A percentile compares a stretch with the other conserved stretches of the same genome.
phyloP scores from a whole-genome alignment of 2,797 vertebrate species.

The Setipinna tenuifilis region DNA sequence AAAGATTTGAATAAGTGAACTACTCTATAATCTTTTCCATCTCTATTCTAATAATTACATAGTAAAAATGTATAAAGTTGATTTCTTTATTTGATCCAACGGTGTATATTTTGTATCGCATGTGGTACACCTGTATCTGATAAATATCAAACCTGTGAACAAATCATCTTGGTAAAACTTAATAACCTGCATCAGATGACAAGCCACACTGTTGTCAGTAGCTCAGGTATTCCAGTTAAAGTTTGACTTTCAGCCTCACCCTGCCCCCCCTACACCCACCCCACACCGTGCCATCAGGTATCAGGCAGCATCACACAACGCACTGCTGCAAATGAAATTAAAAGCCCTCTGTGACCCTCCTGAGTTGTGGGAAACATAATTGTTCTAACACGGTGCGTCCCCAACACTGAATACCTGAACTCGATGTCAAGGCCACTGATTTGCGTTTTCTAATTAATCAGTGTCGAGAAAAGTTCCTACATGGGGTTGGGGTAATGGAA shows the following conservation, averaged over 20 bases:
- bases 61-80: too few species aligned
- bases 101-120: too few species aligned
- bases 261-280: background rate
- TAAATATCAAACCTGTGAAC: background rate
- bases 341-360: background rate
- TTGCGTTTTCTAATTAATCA: conserved; percentile 3
- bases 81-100: too few species aligned
- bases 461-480: conserved; percentile 5
- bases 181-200: background rate
- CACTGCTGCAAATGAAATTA: background rate
- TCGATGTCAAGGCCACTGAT: background rate
- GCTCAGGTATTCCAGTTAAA: background rate
- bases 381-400: background rate
- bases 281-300: background rate
- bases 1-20: too few species aligned
- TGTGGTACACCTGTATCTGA: background rate
- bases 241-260: background rate
- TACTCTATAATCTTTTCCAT: too few species aligned
- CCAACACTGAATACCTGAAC: background rate
- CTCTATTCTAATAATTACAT: too few species aligned
- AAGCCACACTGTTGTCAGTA: background rate
- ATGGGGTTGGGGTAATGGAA: background rate
- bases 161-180: background rate
- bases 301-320: too few species aligned
- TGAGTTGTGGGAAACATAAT: background rate